Percentiles rank a stretch among this genome's conserved stretches.
phyloP scores from a whole-genome alignment of 1,140 invertebrate species.

The Neodiprion fabricii region DNA sequence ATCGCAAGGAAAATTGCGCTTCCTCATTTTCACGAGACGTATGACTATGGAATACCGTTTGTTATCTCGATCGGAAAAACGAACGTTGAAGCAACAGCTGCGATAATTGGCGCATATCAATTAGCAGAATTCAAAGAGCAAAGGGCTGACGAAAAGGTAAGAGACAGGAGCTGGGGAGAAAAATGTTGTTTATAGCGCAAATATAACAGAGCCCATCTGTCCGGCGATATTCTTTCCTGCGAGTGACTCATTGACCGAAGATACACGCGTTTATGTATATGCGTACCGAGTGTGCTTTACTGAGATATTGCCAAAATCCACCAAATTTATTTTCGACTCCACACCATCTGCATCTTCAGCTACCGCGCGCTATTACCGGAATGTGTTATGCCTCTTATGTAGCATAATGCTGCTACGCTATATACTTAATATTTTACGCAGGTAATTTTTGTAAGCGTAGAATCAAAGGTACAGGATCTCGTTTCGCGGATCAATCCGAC shows the following conservation, averaged over 20 bases:
- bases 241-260: conserved; percentile 26
- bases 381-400: not conserved
- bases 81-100: too few relatives aligned
- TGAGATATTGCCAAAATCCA: conserved; percentile 26
- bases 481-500: not conserved
- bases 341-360: conserved; percentile 5
- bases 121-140: too few relatives aligned
- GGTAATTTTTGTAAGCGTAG: not conserved
- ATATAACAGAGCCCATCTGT: not conserved
- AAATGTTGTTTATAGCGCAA: not conserved
- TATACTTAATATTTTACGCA: not conserved
- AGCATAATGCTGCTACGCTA: not conserved
- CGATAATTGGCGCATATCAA: too few relatives aligned
- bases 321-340: conserved; percentile 29
- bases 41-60: too few relatives aligned
- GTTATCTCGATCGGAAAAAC: too few relatives aligned
- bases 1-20: too few relatives aligned
- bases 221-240: not conserved
- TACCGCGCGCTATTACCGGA: not conserved
- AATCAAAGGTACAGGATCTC: not conserved
- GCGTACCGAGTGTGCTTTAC: conserved; percentile 12
- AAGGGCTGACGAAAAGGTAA: too few relatives aligned
- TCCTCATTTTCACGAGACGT: too few relatives aligned
- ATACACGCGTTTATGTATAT: conserved; percentile 19
- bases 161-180: not conserved